Evolutionary conservation across 1,140 invertebrate genomes (phyloP).

Genomic region (Drosophila nikananu): DNA sequence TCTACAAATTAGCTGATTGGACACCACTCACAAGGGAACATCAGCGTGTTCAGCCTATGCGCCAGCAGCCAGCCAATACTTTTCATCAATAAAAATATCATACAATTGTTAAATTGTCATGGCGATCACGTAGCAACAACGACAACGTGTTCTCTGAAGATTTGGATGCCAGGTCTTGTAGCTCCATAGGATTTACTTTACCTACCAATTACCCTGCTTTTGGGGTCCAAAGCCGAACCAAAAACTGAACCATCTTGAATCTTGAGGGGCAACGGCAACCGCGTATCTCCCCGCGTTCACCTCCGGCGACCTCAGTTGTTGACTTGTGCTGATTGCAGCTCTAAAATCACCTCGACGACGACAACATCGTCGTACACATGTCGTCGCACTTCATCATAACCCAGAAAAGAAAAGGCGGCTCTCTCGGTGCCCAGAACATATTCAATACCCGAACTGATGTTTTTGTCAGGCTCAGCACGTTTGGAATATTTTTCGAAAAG

Average conservation of each 20-base stretch:
- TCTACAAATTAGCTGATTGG: neutral
- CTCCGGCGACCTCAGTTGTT: conserved; percentile 65
- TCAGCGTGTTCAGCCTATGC: conserved; percentile 31
- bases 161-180: conserved; percentile 7
- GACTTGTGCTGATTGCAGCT: conserved; percentile 80
- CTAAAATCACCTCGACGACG: conserved; percentile 66
- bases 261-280: neutral
- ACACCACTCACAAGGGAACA: conserved; percentile 1
- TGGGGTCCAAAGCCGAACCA: conserved; percentile 14
- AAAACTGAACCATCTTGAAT: conserved; percentile 12
- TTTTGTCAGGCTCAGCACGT: conserved; percentile 80
- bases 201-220: conserved; percentile 17
- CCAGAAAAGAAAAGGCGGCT: conserved; percentile 32
- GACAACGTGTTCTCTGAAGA: conserved; percentile 59
- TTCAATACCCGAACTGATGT: conserved; percentile 24
- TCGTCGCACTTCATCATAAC: conserved; percentile 60
- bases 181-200: conserved; percentile 17
- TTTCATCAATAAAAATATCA: conserved; percentile 76
- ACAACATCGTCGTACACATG: conserved; percentile 76
- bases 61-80: conserved; percentile 67
- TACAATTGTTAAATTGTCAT: conserved; percentile 77
- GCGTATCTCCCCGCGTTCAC: conserved; percentile 26
- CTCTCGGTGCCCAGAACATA: neutral
- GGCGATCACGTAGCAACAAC: conserved; percentile 71
- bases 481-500: conserved; percentile 38